Evolutionary conservation across 2,888 invertebrate species (phyloP), one percentile per base, ranked within the genome.

Genomic region (Thelaira solivaga): DNA sequence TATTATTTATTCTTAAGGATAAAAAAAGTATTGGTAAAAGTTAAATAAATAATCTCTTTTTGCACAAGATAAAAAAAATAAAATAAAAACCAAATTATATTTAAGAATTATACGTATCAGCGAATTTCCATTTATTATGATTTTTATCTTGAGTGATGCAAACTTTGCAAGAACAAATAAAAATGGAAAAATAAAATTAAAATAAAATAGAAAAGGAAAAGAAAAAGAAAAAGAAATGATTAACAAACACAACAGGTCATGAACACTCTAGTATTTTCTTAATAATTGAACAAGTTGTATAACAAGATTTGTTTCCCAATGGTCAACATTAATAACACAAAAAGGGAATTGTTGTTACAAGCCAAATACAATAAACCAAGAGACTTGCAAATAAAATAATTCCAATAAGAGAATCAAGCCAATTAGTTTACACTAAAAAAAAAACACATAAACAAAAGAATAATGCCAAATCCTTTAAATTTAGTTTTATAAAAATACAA

Each of bases 281-380:
- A 41, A 62, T 62, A 59, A 64, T 71, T 69, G 57, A 18, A 65
- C 39, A 59, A 49, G 49, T 69, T 74, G n/a, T n/a, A n/a, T 61
- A 65, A 64, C 64, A 69, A 74, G 65, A 65, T 65, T 74, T 61
- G 22, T 26, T 71, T 49, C 74, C 78, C 78, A 59, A 49, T 49
- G 65, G 78, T 55, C 65, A 65, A 71, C 65, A 61, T 74, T 78
- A 74, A 78, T 74, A 74, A 78, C 53, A 53, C 47, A 49, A 65
- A 74, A 71, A 61, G 74, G 74, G 69, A 78, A 71, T 78, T 65
- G 45, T 47, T 45, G 22, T 26, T 43, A 26, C 43, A 34, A 64
- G 29, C 29, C 8, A n/a, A 8, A 47, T 26, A 72, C 13, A 61
- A 41, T 18, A n/a, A 49, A 24, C 47, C 47, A 51, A 13, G 49